These are phyloP conservation scores for Noctua fimbriata DNA, from an alignment of 2,888 invertebrate genomes.

Conservation along the genomic window DNA sequence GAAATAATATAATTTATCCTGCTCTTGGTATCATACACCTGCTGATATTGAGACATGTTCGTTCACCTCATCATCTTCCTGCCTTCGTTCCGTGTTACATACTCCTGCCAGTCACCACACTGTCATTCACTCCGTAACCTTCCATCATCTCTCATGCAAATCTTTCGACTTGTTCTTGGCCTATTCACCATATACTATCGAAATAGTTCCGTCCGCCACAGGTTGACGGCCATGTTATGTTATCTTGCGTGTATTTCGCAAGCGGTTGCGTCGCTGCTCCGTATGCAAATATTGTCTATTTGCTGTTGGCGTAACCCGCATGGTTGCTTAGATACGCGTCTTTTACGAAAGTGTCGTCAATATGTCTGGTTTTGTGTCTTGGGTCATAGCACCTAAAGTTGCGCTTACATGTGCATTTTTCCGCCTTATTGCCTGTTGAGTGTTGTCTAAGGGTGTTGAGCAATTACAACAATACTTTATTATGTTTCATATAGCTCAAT, in stretches of 20 bases:
- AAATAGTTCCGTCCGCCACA: not conserved
- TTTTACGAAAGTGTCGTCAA: conserved; percentile 23
- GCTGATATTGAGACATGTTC: not conserved
- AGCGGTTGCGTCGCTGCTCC: conserved; percentile 50
- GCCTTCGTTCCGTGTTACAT: not conserved
- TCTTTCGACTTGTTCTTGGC: not conserved
- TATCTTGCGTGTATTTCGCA: conserved; percentile 41
- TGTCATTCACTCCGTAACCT: not conserved
- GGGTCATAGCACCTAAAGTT: not conserved
- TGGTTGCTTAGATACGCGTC: conserved; percentile 27
- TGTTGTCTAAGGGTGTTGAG: not conserved
- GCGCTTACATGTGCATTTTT: not conserved
- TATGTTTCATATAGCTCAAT: not conserved
- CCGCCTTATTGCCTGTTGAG: not conserved
- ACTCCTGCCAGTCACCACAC: not conserved
- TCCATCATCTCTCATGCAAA: not conserved
- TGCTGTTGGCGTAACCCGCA: conserved; percentile 38
- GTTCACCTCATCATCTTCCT: not conserved
- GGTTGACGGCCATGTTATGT: conserved; percentile 23
- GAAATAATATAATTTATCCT: not conserved
- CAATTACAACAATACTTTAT: not conserved
- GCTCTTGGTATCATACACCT: not conserved
- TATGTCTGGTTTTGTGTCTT: not conserved
- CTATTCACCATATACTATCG: not conserved
- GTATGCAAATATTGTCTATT: conserved; percentile 57